These are phyloP conservation scores for Papilio gigon DNA, from an alignment of 2,888 invertebrate species.

Conservation along the genomic window DNA sequence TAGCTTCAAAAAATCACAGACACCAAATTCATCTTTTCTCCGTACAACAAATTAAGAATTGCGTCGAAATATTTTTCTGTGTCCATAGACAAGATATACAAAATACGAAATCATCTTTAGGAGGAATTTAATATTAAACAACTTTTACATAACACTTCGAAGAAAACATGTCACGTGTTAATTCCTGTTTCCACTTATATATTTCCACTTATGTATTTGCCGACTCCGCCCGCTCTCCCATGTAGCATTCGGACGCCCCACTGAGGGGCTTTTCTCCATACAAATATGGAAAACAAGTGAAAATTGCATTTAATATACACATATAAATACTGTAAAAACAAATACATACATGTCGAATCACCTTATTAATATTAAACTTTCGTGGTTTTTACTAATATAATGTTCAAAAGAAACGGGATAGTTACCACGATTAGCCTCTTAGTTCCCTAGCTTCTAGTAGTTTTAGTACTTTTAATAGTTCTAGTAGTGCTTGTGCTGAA, in stretches of 20 bases:
- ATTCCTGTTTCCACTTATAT: background rate
- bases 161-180: background rate
- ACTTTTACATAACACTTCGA: background rate
- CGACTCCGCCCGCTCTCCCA: background rate
- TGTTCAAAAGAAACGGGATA: no score
- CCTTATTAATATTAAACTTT: background rate
- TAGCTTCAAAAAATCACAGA: constrained; percentile 40
- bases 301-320: background rate
- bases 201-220: no score
- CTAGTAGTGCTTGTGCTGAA: no score
- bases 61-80: background rate
- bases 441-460: no score
- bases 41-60: constrained; percentile 31
- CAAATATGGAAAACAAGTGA: background rate
- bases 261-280: background rate
- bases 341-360: background rate
- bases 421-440: no score
- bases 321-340: background rate
- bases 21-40: constrained; percentile 26
- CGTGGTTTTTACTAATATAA: no score
- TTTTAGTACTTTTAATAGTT: no score
- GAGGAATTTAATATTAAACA: no score
- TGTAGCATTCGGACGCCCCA: background rate
- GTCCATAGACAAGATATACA: background rate
- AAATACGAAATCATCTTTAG: no score